These are phyloP conservation scores for Pedetes capensis DNA, from an alignment of 2,113 vertebrate species.

Conservation along the genomic window DNA sequence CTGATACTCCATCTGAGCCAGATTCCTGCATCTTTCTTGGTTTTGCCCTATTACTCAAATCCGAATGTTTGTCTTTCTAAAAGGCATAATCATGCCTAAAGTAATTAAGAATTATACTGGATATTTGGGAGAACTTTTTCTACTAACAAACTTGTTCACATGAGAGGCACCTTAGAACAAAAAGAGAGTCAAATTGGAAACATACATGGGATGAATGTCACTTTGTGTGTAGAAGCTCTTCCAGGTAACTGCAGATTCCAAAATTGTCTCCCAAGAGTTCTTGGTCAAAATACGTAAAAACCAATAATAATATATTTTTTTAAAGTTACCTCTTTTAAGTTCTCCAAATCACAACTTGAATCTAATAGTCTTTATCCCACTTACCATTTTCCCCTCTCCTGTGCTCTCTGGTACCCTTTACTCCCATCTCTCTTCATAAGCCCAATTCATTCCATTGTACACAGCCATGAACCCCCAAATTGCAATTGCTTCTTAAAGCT, in stretches of 20 bases:
- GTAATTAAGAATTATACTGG: background rate
- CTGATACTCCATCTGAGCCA: background rate
- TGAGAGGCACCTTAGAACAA: background rate
- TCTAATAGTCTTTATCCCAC: background rate
- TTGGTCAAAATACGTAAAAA: background rate
- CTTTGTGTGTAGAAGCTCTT: background rate
- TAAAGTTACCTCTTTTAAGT: background rate
- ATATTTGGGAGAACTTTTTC: background rate
- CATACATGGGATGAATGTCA: background rate
- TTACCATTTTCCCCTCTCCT: background rate
- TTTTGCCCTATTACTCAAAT: background rate
- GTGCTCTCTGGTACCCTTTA: background rate
- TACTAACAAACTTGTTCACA: background rate
- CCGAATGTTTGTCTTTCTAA: background rate
- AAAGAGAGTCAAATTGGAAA: background rate
- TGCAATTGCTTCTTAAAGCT: background rate
- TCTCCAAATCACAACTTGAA: background rate
- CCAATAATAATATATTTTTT: too few species aligned
- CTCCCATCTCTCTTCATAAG: background rate
- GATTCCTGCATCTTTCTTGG: background rate
- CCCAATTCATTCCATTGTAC: background rate
- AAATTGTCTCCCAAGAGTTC: background rate
- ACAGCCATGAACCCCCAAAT: background rate
- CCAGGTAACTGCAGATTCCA: background rate
- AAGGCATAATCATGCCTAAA: background rate